A percentile compares a stretch with the other conserved stretches of the same genome.
Conservation (phyloP, 2,888 invertebrate genomes). For the Acronicta leporina region DNA sequence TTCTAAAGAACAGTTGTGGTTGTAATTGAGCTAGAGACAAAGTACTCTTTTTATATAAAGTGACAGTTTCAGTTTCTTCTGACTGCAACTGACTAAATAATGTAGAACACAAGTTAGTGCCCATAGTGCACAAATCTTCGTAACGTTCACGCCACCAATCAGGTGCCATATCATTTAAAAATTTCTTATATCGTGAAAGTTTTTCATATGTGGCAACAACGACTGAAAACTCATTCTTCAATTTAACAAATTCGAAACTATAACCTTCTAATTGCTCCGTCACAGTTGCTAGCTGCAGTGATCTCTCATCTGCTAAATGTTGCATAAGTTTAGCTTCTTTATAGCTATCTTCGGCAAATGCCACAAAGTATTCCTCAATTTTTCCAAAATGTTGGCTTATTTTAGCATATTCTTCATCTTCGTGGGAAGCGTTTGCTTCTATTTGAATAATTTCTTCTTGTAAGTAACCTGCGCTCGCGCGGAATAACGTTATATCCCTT, state of each 20-base stretch:
- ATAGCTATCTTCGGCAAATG: slow-evolving; percentile 57
- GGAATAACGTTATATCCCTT: slow-evolving; percentile 58
- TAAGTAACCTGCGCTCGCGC: slow-evolving; percentile 59
- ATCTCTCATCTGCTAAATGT: slow-evolving; percentile 40
- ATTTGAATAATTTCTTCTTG: slow-evolving; percentile 60
- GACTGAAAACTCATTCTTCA: slow-evolving; percentile 56
- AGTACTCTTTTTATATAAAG: slow-evolving; percentile 32
- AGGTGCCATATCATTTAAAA: slow-evolving; percentile 57
- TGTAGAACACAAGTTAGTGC: not conserved
- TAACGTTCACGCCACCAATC: slow-evolving; percentile 48
- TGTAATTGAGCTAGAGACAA: slow-evolving; percentile 21
- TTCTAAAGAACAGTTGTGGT: slow-evolving; percentile 53
- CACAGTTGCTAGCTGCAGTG: slow-evolving; percentile 34
- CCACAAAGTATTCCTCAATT: slow-evolving; percentile 50
- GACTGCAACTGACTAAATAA: slow-evolving; percentile 4
- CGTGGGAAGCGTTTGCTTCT: slow-evolving; percentile 38
- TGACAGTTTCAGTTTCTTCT: not conserved
- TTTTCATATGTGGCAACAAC: slow-evolving; percentile 54
- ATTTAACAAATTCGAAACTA: slow-evolving; percentile 52
- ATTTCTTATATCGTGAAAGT: slow-evolving; percentile 56
- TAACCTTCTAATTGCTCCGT: slow-evolving; percentile 51
- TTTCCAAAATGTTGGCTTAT: slow-evolving; percentile 30
- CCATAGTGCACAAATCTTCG: slow-evolving; percentile 14
- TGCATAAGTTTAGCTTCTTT: slow-evolving; percentile 50
- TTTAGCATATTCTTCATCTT: slow-evolving; percentile 49